A percentile compares a stretch with the other conserved stretches of the same genome.
These are phyloP conservation scores for Heliconius hermathena DNA, from an alignment of 1,140 invertebrate genomes.

Conservation along the genomic window DNA sequence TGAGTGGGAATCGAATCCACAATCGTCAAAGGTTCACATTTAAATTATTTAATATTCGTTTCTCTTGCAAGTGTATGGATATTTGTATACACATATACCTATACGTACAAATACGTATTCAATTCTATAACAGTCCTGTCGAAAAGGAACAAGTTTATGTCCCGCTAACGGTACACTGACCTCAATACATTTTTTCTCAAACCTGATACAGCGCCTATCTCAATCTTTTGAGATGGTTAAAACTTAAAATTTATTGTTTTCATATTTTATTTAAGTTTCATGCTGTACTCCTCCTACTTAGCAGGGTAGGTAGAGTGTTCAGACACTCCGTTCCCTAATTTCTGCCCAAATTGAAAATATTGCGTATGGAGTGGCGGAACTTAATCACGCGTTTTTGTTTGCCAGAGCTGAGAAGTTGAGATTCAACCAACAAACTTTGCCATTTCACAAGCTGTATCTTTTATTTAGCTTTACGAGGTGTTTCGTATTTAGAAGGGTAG, in stretches of 20 bases:
- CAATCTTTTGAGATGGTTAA: constrained; percentile 22
- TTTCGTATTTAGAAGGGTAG: too few species aligned
- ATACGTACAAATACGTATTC: background rate
- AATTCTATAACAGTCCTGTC: constrained; percentile 41
- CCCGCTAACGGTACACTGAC: constrained; percentile 60
- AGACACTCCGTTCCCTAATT: background rate
- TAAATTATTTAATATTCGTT: too few species aligned
- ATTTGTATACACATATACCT: background rate
- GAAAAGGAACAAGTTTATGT: constrained; percentile 56
- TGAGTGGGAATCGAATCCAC: too few species aligned
- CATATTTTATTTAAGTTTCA: background rate
- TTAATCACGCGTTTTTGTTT: background rate
- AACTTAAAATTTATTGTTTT: constrained; percentile 28
- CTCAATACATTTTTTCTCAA: constrained; percentile 57
- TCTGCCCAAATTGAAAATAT: background rate
- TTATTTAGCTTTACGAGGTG: too few species aligned
- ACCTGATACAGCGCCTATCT: constrained; percentile 41
- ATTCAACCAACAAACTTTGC: too few species aligned
- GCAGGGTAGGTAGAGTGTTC: background rate
- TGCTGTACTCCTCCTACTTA: background rate
- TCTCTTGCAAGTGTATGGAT: background rate
- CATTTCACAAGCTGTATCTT: too few species aligned
- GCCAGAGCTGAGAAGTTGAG: background rate
- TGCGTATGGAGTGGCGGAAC: background rate
- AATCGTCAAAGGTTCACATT: too few species aligned